Conservation (phyloP, 2,888 invertebrate species). For the Amiota mariae region DNA sequence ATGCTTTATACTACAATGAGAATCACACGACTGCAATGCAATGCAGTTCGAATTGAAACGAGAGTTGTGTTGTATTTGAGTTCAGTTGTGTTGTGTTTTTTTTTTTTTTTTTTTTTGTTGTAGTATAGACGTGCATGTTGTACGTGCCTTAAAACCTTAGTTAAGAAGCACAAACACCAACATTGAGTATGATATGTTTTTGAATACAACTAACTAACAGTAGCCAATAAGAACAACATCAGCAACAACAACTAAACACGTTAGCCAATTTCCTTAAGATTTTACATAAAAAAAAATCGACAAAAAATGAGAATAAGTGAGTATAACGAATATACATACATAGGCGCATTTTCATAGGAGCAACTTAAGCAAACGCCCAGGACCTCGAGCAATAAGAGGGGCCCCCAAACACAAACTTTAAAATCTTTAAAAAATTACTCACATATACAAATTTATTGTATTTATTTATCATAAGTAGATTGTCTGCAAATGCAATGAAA, state of each 20-base stretch:
- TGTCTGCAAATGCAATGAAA: too few species aligned
- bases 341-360: too few species aligned
- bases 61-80: constrained; percentile 3
- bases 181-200: neutral
- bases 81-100: neutral
- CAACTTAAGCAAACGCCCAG: too few species aligned
- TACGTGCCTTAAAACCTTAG: constrained; percentile 50
- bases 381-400: too few species aligned
- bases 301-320: constrained; percentile 39
- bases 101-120: neutral
- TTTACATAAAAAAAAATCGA: constrained; percentile 16
- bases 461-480: too few species aligned
- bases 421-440: too few species aligned
- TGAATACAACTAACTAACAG: neutral
- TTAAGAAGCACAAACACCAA: neutral
- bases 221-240: neutral
- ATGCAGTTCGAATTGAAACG: neutral
- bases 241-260: constrained; percentile 34
- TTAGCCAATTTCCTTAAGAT: constrained; percentile 9
- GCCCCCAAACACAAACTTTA: too few species aligned
- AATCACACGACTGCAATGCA: too few species aligned
- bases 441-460: too few species aligned
- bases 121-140: constrained; percentile 35
- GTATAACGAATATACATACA: too few species aligned
- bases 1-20: constrained; percentile 4